Evolutionary conservation across 2,113 vertebrate species (phyloP), one percentile per base, ranked within the genome.

Genomic region (Neotragus pygmaeus): DNA sequence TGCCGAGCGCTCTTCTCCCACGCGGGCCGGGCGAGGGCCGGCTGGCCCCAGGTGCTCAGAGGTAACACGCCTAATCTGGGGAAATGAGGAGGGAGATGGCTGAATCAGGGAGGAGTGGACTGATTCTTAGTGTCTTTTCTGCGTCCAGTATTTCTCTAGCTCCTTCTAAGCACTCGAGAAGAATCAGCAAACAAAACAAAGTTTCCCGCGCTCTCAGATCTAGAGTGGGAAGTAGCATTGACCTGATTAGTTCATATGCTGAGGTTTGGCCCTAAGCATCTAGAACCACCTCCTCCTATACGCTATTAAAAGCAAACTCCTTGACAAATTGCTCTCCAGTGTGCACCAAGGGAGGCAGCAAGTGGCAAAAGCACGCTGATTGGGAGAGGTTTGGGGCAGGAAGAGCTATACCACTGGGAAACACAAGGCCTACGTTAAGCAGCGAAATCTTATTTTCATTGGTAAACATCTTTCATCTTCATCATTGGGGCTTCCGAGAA

Each of bases 401-500:
- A 78, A 64, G 36, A n/a, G 55, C 12, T 57, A 9, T 2, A 39
- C 7, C 12, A 5, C 2, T 14, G 60, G 33, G 17, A 57, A 85
- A 21, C 47, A 93, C n/a, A 64, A 6, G 5, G 28, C n/a, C 30
- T 88, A 8, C 0, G 0, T 2, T 21, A 28, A 58, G 43, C 78
- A 43, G 90, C 51, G 47, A 17, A 15, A 12, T 33, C 57, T 60
- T 53, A 47, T 36, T 66, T 73, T 53, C 39, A 83, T 10, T 58
- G 43, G 51, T 57, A 36, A 93, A 97, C 36, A 81, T 47, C 28
- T 23, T 97, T 97, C 93, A 80, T 91, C 53, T 95, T 85, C 58
- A 2, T 66, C 62, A 73, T 3, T 51, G 58, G 0, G 83, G 83
- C 93, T 75, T 97, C 70, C 83, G 25, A 28, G 95, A 88, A 90